Percentiles rank a stretch among this genome's conserved stretches.
These are phyloP conservation scores for Chroicocephalus ridibundus DNA, from an alignment of 2,113 vertebrate genomes.

Conservation along the genomic window DNA sequence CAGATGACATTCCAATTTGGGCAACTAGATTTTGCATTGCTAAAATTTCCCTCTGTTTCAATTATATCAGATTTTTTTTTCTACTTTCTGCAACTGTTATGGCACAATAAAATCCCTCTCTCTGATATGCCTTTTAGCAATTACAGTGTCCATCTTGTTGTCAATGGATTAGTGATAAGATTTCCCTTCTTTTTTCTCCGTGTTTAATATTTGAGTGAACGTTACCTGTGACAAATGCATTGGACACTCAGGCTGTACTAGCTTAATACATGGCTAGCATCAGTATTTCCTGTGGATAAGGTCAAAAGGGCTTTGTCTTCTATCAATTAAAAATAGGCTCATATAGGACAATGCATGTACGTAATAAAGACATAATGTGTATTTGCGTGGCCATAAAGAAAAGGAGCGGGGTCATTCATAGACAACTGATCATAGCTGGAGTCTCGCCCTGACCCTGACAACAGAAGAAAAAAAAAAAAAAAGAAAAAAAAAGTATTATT, in stretches of 20 bases:
- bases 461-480: background rate
- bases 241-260: background rate
- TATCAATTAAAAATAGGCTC: slow-evolving; percentile 42
- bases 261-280: slow-evolving; percentile 22
- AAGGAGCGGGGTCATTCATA: background rate
- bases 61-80: background rate
- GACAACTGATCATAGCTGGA: background rate
- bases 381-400: background rate
- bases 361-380: slow-evolving; percentile 13
- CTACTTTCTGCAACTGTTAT: background rate
- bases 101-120: background rate
- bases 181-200: background rate
- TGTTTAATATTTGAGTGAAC: slow-evolving; percentile 30
- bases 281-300: slow-evolving; percentile 21
- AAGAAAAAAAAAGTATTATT: background rate
- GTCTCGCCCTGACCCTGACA: background rate
- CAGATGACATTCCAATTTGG: background rate
- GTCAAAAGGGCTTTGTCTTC: slow-evolving; percentile 33
- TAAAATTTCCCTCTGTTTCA: background rate
- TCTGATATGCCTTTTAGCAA: background rate
- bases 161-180: background rate
- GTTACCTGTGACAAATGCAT: background rate
- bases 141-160: background rate
- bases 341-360: background rate
- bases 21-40: background rate